Base-by-base conservation (phyloP, 37 sponge, comb jelly and placozoan species). In the Geodia barretti region DNA sequence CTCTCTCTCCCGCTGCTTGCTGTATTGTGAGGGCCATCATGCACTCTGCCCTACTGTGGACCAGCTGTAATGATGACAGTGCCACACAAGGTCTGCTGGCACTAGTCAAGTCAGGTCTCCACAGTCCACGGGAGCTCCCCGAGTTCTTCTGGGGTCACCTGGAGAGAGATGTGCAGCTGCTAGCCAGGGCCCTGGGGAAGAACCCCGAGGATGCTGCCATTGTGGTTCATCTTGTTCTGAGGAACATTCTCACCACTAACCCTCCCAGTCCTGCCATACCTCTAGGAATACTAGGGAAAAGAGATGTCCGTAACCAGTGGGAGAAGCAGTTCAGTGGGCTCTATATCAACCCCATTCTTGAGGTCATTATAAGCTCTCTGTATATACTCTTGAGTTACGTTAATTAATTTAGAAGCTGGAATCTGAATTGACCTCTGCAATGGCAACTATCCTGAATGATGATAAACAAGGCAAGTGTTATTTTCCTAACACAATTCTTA, bases 141-240 rank as follows among this genome's bases (percentile, higher is more conserved):
- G 75, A 74, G 75, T 93, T 89, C 80, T 89, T 93, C 80, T 89
- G 87, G 86, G 34, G 31, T 24, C 94, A 93, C 62, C 78, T 93
- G 34, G 81, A 83, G 42, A 72, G 63, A 40, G 94, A 93, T 59
- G n/a, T 93, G 25, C 65, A 79, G 24, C 71, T 59, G 60, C 59
- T 93, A 39, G 63, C 58, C 59, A 58, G 26, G 35, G 69, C 74
- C n/a, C 68, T 71, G 2, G 84, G 84, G 5, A 83, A 38, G 39
- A 60, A 40, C 47, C 24, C 76, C 35, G 89, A 92, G 9, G 93
- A 89, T 31, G 79, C 79, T 66, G 86, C 60, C 35, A 61, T 92
- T 8, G 47, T 85, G 33, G 30, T 88, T 11, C 93, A 92, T 66
- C 83, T 82, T 38, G 54, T 89, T 2, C 77, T 92, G 2, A 75